Evolutionary conservation across 2,888 invertebrate genomes (phyloP), one percentile per base, ranked within the genome.

Genomic region (Ochlodes sylvanus): DNA sequence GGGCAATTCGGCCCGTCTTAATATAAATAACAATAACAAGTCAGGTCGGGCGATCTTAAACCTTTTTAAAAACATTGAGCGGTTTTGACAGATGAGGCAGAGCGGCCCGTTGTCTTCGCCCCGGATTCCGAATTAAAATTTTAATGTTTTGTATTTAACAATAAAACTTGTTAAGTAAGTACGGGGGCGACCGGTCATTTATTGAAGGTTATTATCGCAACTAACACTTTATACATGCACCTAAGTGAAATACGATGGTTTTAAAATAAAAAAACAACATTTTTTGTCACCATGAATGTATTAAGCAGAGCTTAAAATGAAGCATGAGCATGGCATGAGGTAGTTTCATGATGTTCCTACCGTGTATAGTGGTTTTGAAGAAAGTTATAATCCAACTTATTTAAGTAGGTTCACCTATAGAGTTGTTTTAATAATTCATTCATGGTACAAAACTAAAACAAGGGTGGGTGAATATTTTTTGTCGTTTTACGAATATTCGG

Each of bases 11-110:
- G 82, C 77, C 87, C 84, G 86, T 80, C 81, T 88, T 84, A 86
- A 89, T 90, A 89, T 90, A 90, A 91, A 91, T 91, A 92, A 90
- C 89, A 92, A 91, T 91, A 89, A 89, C 85, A 85, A 86, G 81
- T 84, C 82, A 81, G 84, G 77, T 81, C 80, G 85, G 82, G 78
- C 80, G 81, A 80, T 80, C 76, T 81, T 84, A 82, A 84, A 84
- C 84, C 85, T 85, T 86, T 89, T 90, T 86, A 83, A 83, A 87
- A 88, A 89, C 87, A 87, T 86, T 86, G 87, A 88, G 80, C 82
- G 77, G 78, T 84, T 89, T 89, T 92, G 90, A 90, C 89, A 89
- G 85, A 89, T 87, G 88, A 86, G 83, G 80, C 79, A 78, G 81
- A 78, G 75, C 76, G 79, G 75, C 69, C 67, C 70, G 81, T 81